phyloP scores from a whole-genome alignment of 1,140 invertebrate species.

The Probaryconus sp. region DNA sequence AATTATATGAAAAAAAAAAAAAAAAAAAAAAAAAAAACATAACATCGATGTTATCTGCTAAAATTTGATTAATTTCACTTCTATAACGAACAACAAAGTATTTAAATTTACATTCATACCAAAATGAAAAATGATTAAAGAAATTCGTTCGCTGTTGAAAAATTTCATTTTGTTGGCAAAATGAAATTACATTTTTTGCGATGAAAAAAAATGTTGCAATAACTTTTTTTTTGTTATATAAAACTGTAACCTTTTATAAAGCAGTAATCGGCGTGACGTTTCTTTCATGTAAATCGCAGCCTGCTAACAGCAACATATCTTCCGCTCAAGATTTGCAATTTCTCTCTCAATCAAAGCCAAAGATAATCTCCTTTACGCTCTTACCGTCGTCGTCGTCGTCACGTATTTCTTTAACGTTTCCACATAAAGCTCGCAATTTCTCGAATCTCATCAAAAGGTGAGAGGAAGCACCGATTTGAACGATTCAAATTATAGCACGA shows the following conservation, averaged over 20 bases:
- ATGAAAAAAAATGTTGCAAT: slow-evolving; percentile 16
- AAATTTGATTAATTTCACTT: too few relatives aligned
- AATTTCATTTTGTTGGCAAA: too few relatives aligned
- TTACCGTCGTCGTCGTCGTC: neutral
- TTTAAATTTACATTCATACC: too few relatives aligned
- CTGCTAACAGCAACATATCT: slow-evolving; percentile 40
- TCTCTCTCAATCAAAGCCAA: neutral
- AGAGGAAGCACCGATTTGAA: slow-evolving; percentile 7
- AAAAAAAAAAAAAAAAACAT: too few relatives aligned
- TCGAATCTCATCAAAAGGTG: slow-evolving; percentile 20
- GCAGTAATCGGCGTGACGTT: slow-evolving; percentile 7
- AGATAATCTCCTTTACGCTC: slow-evolving; percentile 5
- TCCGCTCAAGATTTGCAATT: slow-evolving; percentile 25
- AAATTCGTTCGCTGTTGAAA: too few relatives aligned
- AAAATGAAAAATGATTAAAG: too few relatives aligned
- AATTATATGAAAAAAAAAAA: too few relatives aligned
- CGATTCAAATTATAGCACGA: slow-evolving; percentile 37
- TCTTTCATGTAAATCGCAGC: slow-evolving; percentile 12
- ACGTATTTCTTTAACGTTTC: slow-evolving; percentile 44
- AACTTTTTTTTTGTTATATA: too few relatives aligned
- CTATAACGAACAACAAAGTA: too few relatives aligned
- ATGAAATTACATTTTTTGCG: too few relatives aligned
- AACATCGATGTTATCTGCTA: too few relatives aligned
- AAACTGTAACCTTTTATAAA: slow-evolving; percentile 11
- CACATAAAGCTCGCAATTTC: slow-evolving; percentile 39